These are phyloP conservation scores for Leptatherina wallacei DNA, from an alignment of 2,797 vertebrate species.

Conservation along the genomic window DNA sequence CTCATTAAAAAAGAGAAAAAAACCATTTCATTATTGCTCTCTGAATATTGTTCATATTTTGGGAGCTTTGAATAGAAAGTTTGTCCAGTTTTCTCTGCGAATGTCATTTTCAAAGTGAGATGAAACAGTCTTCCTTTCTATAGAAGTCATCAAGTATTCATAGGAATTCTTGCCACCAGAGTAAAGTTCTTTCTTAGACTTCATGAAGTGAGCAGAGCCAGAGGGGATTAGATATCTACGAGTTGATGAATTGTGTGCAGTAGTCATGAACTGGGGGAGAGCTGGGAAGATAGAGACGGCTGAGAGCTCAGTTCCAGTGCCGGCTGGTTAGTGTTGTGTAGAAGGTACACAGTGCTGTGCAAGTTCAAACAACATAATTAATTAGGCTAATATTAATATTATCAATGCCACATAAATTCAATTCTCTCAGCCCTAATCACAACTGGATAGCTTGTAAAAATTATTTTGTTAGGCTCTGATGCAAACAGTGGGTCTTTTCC, in stretches of 20 bases:
- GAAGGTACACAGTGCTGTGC: conserved; percentile 81
- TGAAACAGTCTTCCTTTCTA: conserved; percentile 69
- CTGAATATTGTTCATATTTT: conserved; percentile 38
- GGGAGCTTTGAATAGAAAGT: conserved; percentile 61
- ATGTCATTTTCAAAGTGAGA: conserved; percentile 79
- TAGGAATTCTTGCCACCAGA: conserved; percentile 82
- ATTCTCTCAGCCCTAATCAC: conserved; percentile 89
- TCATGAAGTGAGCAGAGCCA: conserved; percentile 79
- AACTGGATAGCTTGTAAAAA: conserved; percentile 90
- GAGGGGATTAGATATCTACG: conserved; percentile 81
- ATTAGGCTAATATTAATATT: conserved; percentile 92
- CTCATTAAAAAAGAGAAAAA: conserved; percentile 76
- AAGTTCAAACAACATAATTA: conserved; percentile 90
- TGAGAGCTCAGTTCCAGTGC: conserved; percentile 81
- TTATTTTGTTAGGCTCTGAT: conserved; percentile 88
- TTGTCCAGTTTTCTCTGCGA: conserved; percentile 41
- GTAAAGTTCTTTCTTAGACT: conserved; percentile 83
- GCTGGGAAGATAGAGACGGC: conserved; percentile 78
- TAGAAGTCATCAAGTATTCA: conserved; percentile 82
- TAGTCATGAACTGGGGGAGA: conserved; percentile 81
- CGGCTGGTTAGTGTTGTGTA: conserved; percentile 84
- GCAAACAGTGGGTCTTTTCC: conserved; percentile 87
- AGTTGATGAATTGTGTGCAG: conserved; percentile 84
- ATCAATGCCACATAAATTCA: conserved; percentile 88
- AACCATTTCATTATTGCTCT: conserved; percentile 69